Conservation (phyloP, 2,797 vertebrate species). For the Sparus aurata region DNA sequence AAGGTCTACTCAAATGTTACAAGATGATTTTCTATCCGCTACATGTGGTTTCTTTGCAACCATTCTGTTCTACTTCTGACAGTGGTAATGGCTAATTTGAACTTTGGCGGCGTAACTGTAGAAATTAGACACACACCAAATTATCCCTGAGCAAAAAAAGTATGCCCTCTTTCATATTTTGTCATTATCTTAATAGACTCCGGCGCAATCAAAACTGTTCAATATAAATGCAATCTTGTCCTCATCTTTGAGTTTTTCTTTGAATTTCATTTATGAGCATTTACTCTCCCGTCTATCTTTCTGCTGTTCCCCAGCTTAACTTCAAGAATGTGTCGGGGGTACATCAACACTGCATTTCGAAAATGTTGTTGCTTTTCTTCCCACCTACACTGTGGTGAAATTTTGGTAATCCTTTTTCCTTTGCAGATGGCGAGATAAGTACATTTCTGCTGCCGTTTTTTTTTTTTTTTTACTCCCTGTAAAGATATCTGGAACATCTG, state of each 20-base stretch:
- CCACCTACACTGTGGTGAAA: slow-evolving; percentile 13
- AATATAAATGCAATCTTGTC: slow-evolving; percentile 44
- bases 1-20: slow-evolving; percentile 25
- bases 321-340: slow-evolving; percentile 34
- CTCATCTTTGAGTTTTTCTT: slow-evolving; percentile 40
- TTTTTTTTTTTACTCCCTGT: background rate
- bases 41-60: slow-evolving; percentile 19
- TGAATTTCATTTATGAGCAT: slow-evolving; percentile 47
- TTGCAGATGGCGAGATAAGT: slow-evolving; percentile 41
- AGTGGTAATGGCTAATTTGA: slow-evolving; percentile 41
- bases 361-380: slow-evolving; percentile 18
- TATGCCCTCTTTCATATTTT: slow-evolving; percentile 48
- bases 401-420: slow-evolving; percentile 23
- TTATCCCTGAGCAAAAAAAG: slow-evolving; percentile 32
- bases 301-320: slow-evolving; percentile 18
- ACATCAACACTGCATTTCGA: slow-evolving; percentile 25
- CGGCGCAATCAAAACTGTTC: slow-evolving; percentile 42
- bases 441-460: slow-evolving; percentile 13
- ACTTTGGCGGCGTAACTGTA: slow-evolving; percentile 22
- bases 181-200: slow-evolving; percentile 55
- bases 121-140: slow-evolving; percentile 47
- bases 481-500: slow-evolving; percentile 59
- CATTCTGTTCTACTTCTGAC: slow-evolving; percentile 24
- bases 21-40: slow-evolving; percentile 14
- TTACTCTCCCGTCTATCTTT: slow-evolving; percentile 47